Evolutionary conservation across 1,140 invertebrate genomes (phyloP), one percentile per base, ranked within the genome.

Genomic region (Acromyrmex echinatior): DNA sequence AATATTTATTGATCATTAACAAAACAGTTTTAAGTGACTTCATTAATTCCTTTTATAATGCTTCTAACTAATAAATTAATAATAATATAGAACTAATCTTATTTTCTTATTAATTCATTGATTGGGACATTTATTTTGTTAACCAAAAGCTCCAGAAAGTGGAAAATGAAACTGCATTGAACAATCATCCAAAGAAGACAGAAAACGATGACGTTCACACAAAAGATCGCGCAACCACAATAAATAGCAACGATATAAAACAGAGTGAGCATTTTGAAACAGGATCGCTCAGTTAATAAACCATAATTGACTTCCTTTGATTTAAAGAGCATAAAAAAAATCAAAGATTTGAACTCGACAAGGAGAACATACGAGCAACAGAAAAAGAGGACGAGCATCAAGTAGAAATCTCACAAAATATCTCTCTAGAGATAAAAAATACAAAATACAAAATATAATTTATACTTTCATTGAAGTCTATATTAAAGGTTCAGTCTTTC

Each of bases 241-340:
- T 21, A 21, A 25, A 53, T 74, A 14, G n/a, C 25, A 49, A 14
- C 45, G 39, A 76, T 14, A 6, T 76, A 35, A 84, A 84, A 62
- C 25, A 18, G 1, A 76, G n/a, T 39, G 2, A 35, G 21, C 39
- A 14, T 76, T 76, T 63, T 28, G 21, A 2, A 62, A 14, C 10
- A 25, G n/a, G 28, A 63, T 63, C 9, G n/a, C 6, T 7, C 14
- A 12, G 9, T n/a, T 3, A n/a, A 45, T 45, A 71, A 81, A 60
- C 10, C 80, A 3, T 18, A 14, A 5, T 35, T 21, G 14, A 35
- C 14, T 21, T 60, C 25, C 6, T 49, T 25, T 53, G 16, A 49
- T 51, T 10, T 45, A 1, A 71, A 73, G 16, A 28, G 25, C 5
- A 45, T n/a, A 28, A 70, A 39, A 18, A 31, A 16, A 6, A 25